phyloP scores from a whole-genome alignment of 2,113 vertebrate genomes.

The Coptodon rendalli region DNA sequence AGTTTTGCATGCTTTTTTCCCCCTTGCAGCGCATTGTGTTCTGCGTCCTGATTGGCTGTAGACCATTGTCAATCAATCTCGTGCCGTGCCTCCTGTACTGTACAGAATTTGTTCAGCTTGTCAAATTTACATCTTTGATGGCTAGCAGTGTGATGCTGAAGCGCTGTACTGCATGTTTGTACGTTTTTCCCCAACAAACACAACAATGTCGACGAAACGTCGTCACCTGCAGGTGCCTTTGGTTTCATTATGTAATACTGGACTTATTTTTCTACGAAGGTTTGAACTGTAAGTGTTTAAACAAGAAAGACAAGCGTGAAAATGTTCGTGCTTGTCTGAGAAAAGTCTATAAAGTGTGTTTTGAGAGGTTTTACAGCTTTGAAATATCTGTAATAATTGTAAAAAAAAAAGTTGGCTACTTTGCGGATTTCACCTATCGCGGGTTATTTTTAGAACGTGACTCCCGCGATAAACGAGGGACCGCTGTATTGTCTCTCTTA shows the following conservation, averaged over 20 bases:
- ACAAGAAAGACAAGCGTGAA: not conserved
- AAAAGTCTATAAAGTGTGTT: not conserved
- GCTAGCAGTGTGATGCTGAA: not conserved
- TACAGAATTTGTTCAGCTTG: not conserved
- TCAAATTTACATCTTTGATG: not conserved
- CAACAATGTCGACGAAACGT: not conserved
- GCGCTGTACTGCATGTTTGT: not conserved
- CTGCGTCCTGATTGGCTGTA: not conserved
- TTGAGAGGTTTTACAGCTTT: not conserved
- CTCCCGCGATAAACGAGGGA: not conserved
- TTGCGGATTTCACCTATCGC: not conserved
- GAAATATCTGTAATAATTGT: not conserved
- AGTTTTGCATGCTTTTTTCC: fast-evolving
- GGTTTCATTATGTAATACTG: not conserved
- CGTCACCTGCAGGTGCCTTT: not conserved
- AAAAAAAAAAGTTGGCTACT: not conserved
- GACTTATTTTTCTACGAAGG: not conserved
- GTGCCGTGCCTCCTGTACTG: not conserved
- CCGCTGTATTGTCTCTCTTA: not conserved
- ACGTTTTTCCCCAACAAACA: not conserved
- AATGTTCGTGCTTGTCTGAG: not conserved
- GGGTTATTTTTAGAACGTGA: not conserved
- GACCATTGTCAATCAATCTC: not conserved
- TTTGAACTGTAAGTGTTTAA: not conserved
- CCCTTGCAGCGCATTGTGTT: not conserved